Evolutionary conservation across 2,113 vertebrate species (phyloP).

Genomic region (Lethenteron camtschaticum): DNA sequence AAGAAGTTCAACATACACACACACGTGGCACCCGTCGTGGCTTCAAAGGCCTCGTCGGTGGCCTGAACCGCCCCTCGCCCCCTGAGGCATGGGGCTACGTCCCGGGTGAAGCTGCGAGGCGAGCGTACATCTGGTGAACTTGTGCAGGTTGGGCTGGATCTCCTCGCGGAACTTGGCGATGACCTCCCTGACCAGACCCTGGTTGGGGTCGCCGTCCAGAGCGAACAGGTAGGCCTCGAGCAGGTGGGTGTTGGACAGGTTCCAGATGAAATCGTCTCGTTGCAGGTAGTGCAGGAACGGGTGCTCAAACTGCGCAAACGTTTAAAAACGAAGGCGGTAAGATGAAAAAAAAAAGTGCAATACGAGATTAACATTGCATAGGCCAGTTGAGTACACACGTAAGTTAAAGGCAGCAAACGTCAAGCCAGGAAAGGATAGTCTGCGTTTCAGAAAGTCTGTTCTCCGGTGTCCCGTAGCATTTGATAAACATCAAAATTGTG

Average conservation of each 20-base stretch:
- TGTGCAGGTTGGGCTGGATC: conserved; percentile 26
- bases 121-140: conserved; percentile 53
- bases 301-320: conserved; percentile 29
- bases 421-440: too few species aligned
- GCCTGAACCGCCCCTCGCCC: neutral
- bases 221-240: conserved; percentile 31
- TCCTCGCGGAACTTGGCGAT: conserved; percentile 33
- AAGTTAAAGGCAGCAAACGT: too few species aligned
- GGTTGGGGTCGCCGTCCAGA: conserved; percentile 27
- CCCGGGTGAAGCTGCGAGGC: neutral
- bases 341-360: too few species aligned
- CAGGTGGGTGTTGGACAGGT: conserved; percentile 35
- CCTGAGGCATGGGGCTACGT: neutral
- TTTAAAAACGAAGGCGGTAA: too few species aligned
- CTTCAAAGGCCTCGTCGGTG: neutral
- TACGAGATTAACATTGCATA: too few species aligned
- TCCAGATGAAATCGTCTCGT: conserved; percentile 52
- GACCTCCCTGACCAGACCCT: conserved; percentile 28
- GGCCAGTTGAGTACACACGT: too few species aligned
- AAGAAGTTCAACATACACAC: too few species aligned
- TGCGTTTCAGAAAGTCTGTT: too few species aligned
- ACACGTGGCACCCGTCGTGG: too few species aligned
- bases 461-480: too few species aligned
- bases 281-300: conserved; percentile 28
- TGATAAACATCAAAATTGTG: too few species aligned